Base-by-base conservation (phyloP, 1,140 invertebrate species). In the Plodia interpunctella region DNA sequence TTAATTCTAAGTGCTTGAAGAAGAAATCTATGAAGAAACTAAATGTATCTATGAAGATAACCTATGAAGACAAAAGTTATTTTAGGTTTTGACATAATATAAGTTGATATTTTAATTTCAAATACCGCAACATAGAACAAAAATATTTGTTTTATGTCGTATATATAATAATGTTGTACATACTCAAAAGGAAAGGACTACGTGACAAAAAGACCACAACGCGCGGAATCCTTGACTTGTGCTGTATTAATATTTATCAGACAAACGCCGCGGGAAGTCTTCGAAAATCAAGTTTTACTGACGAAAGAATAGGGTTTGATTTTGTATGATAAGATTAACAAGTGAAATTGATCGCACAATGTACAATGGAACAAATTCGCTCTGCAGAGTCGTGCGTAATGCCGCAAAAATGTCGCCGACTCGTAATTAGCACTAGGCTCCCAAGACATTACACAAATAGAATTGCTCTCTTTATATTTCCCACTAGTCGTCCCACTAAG, bases 351-450 rank as follows among this genome's bases (percentile, higher is more conserved):
- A 25, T 25, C 21, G n/a, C 20, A 25, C 2, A 21, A 11, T 25
- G 21, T 25, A 35, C 56, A 60, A 58, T 63, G 64, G 51, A 61
- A 70, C 55, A 63, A 62, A 59, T 59, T 63, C 62, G 28, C 56
- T 19, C 17, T 55, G 57, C 60, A 18, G 13, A 6, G 32, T 49
- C 32, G 54, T 66, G 66, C 65, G 72, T 75, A 69, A 72, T 64
- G 70, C 57, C 28, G 54, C 67, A 75, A 72, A 70, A 65, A 72
- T 75, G 70, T 68, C 70, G 63, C 61, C 38, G 35, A 49, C 62
- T 63, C 53, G 63, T 70, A 72, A 75, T 74, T 74, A 74, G 69
- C 69, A 72, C 69, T 67, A 66, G 60, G 44, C 60, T 63, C 62
- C 54, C 66, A 66, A 66, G 64, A 65, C 62, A 59, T 59, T 61